Conservation (phyloP, 2,797 vertebrate genomes). For the Kryptopterus vitreolus region DNA sequence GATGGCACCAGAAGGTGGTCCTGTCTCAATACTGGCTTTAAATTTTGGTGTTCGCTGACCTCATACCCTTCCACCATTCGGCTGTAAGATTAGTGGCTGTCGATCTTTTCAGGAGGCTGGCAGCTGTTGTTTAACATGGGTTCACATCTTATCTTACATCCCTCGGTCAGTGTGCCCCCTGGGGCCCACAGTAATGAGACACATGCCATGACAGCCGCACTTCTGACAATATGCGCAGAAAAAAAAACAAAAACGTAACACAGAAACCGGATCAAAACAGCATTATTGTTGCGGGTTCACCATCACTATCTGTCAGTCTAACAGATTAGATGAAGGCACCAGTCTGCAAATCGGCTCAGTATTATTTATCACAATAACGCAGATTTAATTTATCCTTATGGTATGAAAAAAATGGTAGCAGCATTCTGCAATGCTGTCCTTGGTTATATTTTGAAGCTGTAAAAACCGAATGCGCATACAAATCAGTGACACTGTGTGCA, state of each 20-base stretch:
- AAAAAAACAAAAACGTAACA: constrained; percentile 37
- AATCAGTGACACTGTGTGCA: constrained; percentile 4
- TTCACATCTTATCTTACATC: constrained; percentile 56
- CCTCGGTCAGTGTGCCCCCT: constrained; percentile 44
- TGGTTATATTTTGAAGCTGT: constrained; percentile 10
- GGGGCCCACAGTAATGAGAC: constrained; percentile 50
- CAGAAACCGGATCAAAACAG: constrained; percentile 28
- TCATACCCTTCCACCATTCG: constrained; percentile 44
- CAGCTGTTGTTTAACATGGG: constrained; percentile 59
- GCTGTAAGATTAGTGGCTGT: constrained; percentile 45
- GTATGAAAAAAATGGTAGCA: background rate
- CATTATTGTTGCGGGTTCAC: constrained; percentile 2
- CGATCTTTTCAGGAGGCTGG: constrained; percentile 37
- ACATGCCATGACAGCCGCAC: constrained; percentile 53
- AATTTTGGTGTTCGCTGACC: constrained; percentile 36
- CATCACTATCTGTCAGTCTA: constrained; percentile 19
- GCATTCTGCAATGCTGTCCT: background rate
- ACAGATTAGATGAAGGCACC: background rate
- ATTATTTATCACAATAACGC: constrained; percentile 8
- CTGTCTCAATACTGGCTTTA: constrained; percentile 11
- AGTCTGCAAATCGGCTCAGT: background rate
- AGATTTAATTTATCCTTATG: background rate
- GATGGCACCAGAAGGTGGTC: constrained; percentile 12
- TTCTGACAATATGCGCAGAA: constrained; percentile 44
- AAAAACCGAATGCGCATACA: background rate